Conservation (phyloP, 2,888 invertebrate genomes). For the Sphaerophoria taeniata region DNA sequence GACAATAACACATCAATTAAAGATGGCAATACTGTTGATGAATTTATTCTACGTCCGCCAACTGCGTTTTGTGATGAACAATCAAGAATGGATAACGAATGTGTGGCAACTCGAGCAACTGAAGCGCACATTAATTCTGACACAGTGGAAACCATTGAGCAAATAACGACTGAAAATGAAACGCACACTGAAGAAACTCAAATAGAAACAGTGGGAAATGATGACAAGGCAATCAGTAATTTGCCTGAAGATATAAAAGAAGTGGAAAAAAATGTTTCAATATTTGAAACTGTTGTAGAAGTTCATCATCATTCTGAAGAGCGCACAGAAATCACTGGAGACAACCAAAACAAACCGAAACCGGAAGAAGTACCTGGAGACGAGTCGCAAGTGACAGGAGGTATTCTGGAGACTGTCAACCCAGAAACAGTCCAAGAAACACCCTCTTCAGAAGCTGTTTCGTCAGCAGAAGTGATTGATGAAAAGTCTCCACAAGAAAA, state of each 20-base stretch:
- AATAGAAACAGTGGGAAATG: not conserved
- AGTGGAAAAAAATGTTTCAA: too few relatives aligned
- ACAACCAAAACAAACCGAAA: not conserved
- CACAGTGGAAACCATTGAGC: slow-evolving; percentile 8
- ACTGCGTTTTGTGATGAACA: slow-evolving; percentile 48
- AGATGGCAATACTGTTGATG: not conserved
- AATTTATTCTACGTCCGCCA: slow-evolving; percentile 54
- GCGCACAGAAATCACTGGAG: too few relatives aligned
- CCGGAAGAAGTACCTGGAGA: not conserved
- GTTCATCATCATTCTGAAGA: too few relatives aligned
- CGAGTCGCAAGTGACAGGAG: not conserved
- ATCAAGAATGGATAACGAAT: not conserved
- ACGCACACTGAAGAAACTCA: slow-evolving; percentile 12
- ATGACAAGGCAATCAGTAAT: not conserved
- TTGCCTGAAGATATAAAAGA: too few relatives aligned
- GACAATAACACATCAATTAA: not conserved
- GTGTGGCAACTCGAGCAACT: not conserved
- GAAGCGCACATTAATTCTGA: slow-evolving; percentile 34
- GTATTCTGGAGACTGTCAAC: not conserved
- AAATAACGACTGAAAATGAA: slow-evolving; percentile 30
- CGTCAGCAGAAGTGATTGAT: slow-evolving; percentile 13
- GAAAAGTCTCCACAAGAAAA: not conserved
- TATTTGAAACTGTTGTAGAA: not conserved
- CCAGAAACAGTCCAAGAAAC: too few relatives aligned
- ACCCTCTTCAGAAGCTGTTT: too few relatives aligned